A percentile compares a stretch with the other conserved stretches of the same genome.
phyloP scores from a whole-genome alignment of 2,888 invertebrate species.

The Epistrophe grossulariae region DNA sequence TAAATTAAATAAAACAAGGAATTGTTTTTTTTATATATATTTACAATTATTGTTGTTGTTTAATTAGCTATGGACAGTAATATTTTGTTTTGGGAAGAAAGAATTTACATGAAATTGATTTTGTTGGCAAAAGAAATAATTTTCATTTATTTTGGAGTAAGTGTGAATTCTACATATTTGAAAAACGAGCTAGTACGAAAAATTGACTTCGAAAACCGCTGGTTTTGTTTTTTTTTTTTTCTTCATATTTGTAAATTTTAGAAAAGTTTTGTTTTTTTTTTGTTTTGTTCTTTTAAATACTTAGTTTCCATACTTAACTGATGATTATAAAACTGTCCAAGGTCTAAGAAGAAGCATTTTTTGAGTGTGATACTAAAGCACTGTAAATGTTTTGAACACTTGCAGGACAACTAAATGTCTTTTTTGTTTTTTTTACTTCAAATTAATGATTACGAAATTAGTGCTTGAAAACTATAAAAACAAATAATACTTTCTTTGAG shows the following conservation, averaged over 20 bases:
- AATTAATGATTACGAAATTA: background rate
- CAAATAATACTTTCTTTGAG: conserved; percentile 36
- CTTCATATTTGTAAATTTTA: conserved; percentile 17
- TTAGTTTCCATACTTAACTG: background rate
- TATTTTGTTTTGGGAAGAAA: conserved; percentile 52
- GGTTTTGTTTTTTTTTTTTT: background rate
- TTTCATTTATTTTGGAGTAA: conserved; percentile 49
- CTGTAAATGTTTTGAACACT: conserved; percentile 27
- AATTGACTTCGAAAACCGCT: conserved; percentile 48
- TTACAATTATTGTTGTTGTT: conserved; percentile 45
- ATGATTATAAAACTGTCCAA: conserved; percentile 16
- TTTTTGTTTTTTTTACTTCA: background rate
- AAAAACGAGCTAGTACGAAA: conserved; percentile 55
- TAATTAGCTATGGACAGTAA: conserved; percentile 56
- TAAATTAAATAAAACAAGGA: conserved; percentile 51
- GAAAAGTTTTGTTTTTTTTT: conserved; percentile 3
- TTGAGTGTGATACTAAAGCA: conserved; percentile 28
- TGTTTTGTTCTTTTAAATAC: background rate
- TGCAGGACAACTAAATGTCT: conserved; percentile 8
- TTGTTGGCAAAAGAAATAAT: conserved; percentile 56
- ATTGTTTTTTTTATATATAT: conserved; percentile 43
- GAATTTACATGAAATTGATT: conserved; percentile 69
- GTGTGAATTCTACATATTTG: background rate
- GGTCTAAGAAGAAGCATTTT: conserved; percentile 10
- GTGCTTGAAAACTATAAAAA: background rate